Base-by-base conservation (phyloP, 2,797 vertebrate species). In the Urosaurus nigricauda region DNA sequence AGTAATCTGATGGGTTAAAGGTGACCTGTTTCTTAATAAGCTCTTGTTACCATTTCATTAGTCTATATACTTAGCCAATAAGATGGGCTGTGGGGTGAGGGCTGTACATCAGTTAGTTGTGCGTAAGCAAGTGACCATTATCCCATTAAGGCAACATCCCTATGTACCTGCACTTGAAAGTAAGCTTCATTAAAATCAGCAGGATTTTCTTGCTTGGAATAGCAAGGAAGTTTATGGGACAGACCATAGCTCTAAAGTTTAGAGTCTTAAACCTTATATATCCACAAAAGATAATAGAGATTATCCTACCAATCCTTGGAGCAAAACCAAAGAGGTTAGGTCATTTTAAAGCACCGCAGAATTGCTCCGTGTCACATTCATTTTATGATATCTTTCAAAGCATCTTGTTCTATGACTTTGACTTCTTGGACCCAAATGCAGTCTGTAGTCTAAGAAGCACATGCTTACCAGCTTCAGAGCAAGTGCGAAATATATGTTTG, bases 21-120 rank as follows among this genome's bases (percentile, higher is more conserved):
- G n/a, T 88, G 91, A 79, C 84, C 35, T 89, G 16, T 68, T 86
- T 85, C 75, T 85, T 32, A 79, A 29, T 88, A 83, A 92, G 83
- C 73, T 78, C 51, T 16, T 80, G 71, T 88, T 79, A 11, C 32
- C 13, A 71, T 94, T 91, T 91, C 58, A 83, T 16, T 88, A 92
- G 68, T 3, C 35, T 70, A 5, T 74, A 4, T 79, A 71, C 17
- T 85, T 73, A 87, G 70, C 71, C 58, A 90, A n/a, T 75, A 71
- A 37, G 40, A 47, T 78, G 65, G 43, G 13, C 26, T 84, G 56
- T 11, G 11, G 12, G 51, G 9, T 65, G 79, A 86, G 43, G 35
- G 26, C 51, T 56, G 43, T 2, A 12, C 43, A 82, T 53, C 7
- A 29, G 24, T 58, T 84, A 43, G n/a, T 74, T 87, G 68, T 87